Base-by-base conservation (phyloP, 2,888 invertebrate species). In the Temnothorax rugatulus region DNA sequence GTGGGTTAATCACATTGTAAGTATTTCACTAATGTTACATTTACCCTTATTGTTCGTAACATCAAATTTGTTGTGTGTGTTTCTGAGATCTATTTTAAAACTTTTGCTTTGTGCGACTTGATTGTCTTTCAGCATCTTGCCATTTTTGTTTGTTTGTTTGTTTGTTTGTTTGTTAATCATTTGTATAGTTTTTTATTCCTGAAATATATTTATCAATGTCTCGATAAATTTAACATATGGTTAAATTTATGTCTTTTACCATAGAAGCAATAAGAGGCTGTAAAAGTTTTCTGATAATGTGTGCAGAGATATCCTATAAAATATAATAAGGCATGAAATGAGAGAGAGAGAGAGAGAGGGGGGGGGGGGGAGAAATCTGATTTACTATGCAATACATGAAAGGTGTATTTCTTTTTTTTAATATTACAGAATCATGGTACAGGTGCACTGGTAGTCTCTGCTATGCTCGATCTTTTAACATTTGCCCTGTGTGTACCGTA, bases 401-500 rank as follows among this genome's bases (percentile, higher is more conserved):
- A 18, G 4, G n/a, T n/a, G n/a, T 1, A 8, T 18, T 61, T 21
- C 82, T 63, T 44, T 47, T 47, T 47, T 44, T 76, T 57, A 82
- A 85, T 64, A 81, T 89, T 89, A 69, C 95, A 99, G 99, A 97
- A 96, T 83, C 97, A 98, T 87, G 98, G 98, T 75, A 99, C 99
- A 79, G 99, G 99, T 4, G 99, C 99, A 66, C 95, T 99, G 71
- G 98, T 99, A 18, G 98, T 99, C 87, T 98, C 99, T 47, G 98
- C 99, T 88, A 99, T 99, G 99, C 96, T 99, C 94, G 99, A 99
- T 95, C 98, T 99, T 94, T 96, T 99, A 87, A 99, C 99, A 57
- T 99, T 99, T 95, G 98, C 99, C 4, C 96, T 99, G 61, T 99
- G 99, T 95, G 99, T 99, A 87, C 99, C 99, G 5, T 99, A 99